These are phyloP conservation scores for Acomys russatus DNA, from an alignment of 2,797 vertebrate genomes.

Conservation along the genomic window DNA sequence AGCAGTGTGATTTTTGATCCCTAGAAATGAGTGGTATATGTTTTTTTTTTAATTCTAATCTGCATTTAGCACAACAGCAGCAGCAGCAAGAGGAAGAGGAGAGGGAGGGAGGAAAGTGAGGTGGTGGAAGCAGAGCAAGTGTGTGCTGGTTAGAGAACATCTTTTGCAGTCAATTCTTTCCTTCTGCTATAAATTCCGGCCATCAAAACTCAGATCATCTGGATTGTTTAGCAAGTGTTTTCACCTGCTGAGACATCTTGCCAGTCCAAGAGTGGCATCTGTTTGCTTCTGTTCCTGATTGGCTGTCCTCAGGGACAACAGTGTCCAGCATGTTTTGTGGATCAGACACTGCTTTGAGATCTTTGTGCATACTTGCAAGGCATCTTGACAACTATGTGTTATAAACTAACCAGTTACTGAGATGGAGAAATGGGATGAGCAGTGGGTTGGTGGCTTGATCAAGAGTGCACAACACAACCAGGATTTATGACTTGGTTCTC, in stretches of 20 bases:
- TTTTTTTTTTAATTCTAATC: not conserved
- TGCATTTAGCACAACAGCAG: not conserved
- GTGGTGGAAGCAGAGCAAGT: not conserved
- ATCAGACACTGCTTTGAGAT: not conserved
- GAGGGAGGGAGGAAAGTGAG: not conserved
- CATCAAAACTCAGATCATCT: not conserved
- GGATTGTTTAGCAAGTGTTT: not conserved
- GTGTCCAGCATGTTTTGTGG: not conserved
- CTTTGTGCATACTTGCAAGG: not conserved
- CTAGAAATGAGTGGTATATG: not conserved
- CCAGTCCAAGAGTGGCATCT: not conserved
- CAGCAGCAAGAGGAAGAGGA: not conserved
- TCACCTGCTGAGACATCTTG: not conserved
- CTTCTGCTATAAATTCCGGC: not conserved
- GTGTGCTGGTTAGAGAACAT: not conserved
- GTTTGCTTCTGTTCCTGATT: not conserved
- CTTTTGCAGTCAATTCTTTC: not conserved
- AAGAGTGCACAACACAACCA: not conserved
- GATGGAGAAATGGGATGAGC: not conserved
- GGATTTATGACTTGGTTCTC: not conserved
- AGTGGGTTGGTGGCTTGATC: not conserved
- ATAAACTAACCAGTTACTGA: not conserved
- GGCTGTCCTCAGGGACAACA: not conserved
- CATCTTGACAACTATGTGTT: not conserved
- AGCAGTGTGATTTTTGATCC: slow-evolving; percentile 26